A percentile compares a stretch with the other conserved stretches of the same genome.
phyloP scores from a whole-genome alignment of 2,113 vertebrate species.

The Platycercus adscitus region DNA sequence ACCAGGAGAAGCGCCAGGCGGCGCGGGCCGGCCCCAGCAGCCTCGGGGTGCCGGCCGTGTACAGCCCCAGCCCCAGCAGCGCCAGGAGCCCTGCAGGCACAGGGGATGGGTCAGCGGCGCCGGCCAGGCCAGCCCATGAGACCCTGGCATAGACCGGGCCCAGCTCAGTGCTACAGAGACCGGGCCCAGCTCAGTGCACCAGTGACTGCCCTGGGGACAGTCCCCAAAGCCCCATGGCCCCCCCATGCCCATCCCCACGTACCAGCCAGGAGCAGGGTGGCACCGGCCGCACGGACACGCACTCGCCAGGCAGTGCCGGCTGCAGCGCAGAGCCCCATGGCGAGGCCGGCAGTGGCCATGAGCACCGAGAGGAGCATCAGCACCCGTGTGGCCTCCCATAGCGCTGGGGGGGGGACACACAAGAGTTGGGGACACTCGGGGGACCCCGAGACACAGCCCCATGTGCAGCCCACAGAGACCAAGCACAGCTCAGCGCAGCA shows the following conservation, averaged over 20 bases:
- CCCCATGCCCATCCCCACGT: background rate
- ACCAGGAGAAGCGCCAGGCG: constrained; percentile 88
- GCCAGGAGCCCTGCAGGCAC: constrained; percentile 76
- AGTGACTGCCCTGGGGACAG: background rate
- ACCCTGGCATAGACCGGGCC: background rate
- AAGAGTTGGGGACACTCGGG: background rate
- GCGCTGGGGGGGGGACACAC: constrained; percentile 58
- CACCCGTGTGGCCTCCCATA: constrained; percentile 84
- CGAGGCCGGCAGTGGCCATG: constrained; percentile 77
- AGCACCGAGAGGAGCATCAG: constrained; percentile 85
- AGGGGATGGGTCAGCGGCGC: accelerated
- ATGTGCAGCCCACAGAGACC: accelerated
- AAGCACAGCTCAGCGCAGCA: no score
- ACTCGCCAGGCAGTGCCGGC: constrained; percentile 71
- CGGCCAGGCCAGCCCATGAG: background rate
- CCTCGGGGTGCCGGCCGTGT: constrained; percentile 79
- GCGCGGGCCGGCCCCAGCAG: constrained; percentile 81
- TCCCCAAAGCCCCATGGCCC: background rate
- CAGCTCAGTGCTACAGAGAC: background rate
- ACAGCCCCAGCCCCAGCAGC: constrained; percentile 79
- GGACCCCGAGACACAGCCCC: background rate
- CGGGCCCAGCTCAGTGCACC: background rate
- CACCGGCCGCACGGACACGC: constrained; percentile 74
- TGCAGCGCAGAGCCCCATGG: constrained; percentile 77
- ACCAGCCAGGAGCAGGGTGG: constrained; percentile 83